phyloP scores from a whole-genome alignment of 2,113 vertebrate genomes.

The Pithys albifrons region DNA sequence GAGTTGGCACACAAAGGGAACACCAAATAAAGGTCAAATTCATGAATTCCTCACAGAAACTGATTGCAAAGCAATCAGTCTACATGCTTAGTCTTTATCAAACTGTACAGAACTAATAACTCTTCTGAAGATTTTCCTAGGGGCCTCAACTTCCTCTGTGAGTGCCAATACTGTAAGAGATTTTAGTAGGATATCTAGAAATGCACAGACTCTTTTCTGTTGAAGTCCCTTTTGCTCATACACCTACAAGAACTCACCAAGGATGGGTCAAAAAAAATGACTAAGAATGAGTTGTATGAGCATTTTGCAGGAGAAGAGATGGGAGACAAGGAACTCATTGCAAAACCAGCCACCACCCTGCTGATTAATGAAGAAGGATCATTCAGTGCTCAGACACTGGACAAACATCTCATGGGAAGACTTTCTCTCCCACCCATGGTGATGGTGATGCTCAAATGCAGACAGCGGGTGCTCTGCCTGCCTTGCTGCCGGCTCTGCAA shows the following conservation, averaged over 20 bases:
- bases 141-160: background rate
- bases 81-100: background rate
- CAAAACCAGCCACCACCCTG: background rate
- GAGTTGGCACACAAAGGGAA: background rate
- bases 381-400: background rate
- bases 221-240: background rate
- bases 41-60: background rate
- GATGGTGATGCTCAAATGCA: background rate
- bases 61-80: background rate
- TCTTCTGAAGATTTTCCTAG: background rate
- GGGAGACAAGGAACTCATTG: background rate
- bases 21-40: background rate
- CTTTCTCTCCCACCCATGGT: background rate
- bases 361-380: conserved; percentile 3
- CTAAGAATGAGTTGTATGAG: background rate
- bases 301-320: background rate
- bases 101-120: background rate
- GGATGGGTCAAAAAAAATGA: background rate
- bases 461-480: background rate
- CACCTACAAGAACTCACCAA: background rate
- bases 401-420: background rate
- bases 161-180: background rate
- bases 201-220: background rate
- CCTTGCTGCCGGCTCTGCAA: background rate
- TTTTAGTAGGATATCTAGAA: background rate